Evolutionary conservation across 2,888 invertebrate genomes (phyloP), one percentile per base, ranked within the genome.

Genomic region (Carterocephalus palaemon): DNA sequence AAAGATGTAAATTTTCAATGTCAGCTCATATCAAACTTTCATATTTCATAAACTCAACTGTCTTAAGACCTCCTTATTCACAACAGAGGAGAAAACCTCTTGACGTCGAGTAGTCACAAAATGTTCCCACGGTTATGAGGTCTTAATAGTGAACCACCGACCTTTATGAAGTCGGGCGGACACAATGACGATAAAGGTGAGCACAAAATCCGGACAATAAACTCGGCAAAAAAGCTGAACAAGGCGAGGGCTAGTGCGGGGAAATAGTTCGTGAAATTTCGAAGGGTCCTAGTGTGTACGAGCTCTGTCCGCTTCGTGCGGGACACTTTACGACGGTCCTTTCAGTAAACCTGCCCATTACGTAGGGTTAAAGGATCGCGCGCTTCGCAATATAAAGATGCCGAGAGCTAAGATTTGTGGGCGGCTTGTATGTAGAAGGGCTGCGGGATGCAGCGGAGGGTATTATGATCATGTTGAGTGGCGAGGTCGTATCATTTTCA

Each of bases 121-220:
- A 53, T 59, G 77, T 86, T 86, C 86, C 85, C 86, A 85, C 85
- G 85, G 77, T 83, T 83, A 84, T 84, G 84, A 85, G 79, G 81
- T 83, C 81, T 78, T 83, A 83, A 84, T 82, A 82, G 82, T 75
- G 78, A 75, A 72, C 72, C 66, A 43, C 43, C 69, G 70, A 72
- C 79, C 75, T 82, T 78, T 82, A 86, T 83, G 85, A 83, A 84
- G 76, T 79, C 81, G 69, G 70, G 77, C 83, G 85, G 67, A 84
- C 77, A 85, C 81, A 84, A 84, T 85, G 83, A 80, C 85, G 78
- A 80, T 85, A 84, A 84, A 86, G 86, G 86, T 86, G 81, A 83
- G 77, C 72, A 70, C 74, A 82, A 85, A 84, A 84, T 86, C 83
- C 84, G 82, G 75, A 83, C 84, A 84, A 86, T 85, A 86, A 86